Conservation (phyloP, 2,888 invertebrate species). For the Anticlea derivata region DNA sequence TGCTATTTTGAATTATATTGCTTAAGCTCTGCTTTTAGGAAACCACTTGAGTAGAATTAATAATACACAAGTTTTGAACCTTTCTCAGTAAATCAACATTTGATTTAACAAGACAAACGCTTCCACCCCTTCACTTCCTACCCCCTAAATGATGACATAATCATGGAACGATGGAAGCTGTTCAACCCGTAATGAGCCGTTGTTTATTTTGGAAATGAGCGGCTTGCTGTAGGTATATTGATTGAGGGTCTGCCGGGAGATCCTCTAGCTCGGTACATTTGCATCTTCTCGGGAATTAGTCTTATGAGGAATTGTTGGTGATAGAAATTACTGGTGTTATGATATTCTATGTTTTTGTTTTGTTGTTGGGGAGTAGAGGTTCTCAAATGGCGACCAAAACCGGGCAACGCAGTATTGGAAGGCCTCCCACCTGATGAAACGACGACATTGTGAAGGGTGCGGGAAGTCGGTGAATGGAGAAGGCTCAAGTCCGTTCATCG, state of each 20-base stretch:
- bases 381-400: too few species aligned
- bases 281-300: constrained; percentile 1
- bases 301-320: too few species aligned
- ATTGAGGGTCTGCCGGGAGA: constrained; percentile 7
- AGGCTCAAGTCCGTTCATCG: too few species aligned
- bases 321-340: too few species aligned
- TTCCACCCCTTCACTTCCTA: not conserved
- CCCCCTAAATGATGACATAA: constrained; percentile 14
- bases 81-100: constrained; percentile 15
- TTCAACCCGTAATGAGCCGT: constrained; percentile 12
- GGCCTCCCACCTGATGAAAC: too few species aligned
- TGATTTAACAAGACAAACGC: constrained; percentile 1
- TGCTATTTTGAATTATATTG: too few species aligned
- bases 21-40: too few species aligned
- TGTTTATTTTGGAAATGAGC: constrained; percentile 17
- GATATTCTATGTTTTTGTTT: too few species aligned
- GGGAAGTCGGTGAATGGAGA: too few species aligned
- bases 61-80: not conserved
- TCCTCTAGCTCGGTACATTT: not conserved
- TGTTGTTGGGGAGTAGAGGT: too few species aligned
- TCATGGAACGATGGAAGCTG: not conserved
- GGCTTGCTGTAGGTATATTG: constrained; percentile 12
- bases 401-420: too few species aligned
- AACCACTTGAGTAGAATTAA: not conserved
- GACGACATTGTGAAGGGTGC: too few species aligned